Evolutionary conservation across 2,113 vertebrate species (phyloP), one percentile per base, ranked within the genome.

Genomic region (Coturnix japonica): DNA sequence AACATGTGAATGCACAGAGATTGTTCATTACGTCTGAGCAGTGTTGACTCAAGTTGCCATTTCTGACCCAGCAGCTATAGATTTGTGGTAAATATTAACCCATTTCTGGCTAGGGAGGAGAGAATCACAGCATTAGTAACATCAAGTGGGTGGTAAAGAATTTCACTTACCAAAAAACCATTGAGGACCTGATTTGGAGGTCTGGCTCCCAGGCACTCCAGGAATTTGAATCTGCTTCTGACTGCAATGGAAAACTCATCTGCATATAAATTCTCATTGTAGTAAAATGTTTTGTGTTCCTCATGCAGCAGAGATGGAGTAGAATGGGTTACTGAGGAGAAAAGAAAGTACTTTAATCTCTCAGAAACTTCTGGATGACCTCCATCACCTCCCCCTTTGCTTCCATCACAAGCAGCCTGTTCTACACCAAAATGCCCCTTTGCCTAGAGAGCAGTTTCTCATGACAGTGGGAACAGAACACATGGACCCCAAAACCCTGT

Each of bases 261-360:
- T 91, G 31, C 80, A 81, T 94, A 44, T 95, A 91, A 90, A 95
- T 88, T 86, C 88, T 57, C 25, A 78, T 85, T 95, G 66, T 81
- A 61, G 39, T 84, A 64, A 83, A 78, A 53, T 2, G 35, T 25
- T 94, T 95, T 64, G 47, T 75, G 21, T 33, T 73, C 87, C 74
- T 46, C 4, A 0, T 59, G 65, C 44, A 61, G 47, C 88, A 84
- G 70, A 91, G 70, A 44, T 57, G 49, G n/a, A 91, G 13, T 15
- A 84, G 47, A 90, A 91, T 61, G 53, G 11, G 19, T 81, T 76
- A 89, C 77, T 64, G 43, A 84, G 44, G 57, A 85, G 73, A 90
- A 93, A 80, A 51, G 35, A 65, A 94, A 70, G 69, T 65, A 88
- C 78, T 95, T 94, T 51, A 77, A 57, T 78, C 53, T 86, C 89